Percentiles rank a stretch among this genome's conserved stretches.
These are phyloP conservation scores for Pomatostomus ruficeps DNA, from an alignment of 2,113 vertebrate genomes.

Conservation along the genomic window DNA sequence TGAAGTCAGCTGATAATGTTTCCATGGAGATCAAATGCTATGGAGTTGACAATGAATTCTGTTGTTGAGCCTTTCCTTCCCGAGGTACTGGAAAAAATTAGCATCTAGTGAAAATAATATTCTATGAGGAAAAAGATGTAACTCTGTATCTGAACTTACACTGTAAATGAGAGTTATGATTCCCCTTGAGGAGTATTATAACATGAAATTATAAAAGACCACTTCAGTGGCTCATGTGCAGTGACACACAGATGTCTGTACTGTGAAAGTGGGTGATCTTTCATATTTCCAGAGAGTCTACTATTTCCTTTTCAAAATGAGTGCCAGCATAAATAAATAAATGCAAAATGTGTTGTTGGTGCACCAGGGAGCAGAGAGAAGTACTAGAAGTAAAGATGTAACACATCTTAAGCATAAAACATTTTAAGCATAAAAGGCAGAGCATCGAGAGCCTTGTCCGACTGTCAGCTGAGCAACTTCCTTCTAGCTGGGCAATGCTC, in stretches of 20 bases:
- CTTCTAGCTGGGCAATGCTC: background rate
- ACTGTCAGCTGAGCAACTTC: background rate
- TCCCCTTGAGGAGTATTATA: background rate
- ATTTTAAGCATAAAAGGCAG: background rate
- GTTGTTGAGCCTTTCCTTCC: background rate
- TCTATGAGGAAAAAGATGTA: background rate
- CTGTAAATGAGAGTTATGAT: background rate
- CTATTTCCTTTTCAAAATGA: background rate
- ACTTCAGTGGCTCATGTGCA: background rate
- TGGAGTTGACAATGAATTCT: background rate
- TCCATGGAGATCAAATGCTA: slow-evolving; percentile 56
- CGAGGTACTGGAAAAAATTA: background rate
- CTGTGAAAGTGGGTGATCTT: background rate
- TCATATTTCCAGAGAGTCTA: background rate
- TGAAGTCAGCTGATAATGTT: slow-evolving; percentile 46
- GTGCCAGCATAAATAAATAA: background rate
- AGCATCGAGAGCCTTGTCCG: background rate
- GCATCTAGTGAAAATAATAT: background rate
- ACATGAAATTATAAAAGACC: background rate
- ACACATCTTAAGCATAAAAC: no score
- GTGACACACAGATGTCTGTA: background rate
- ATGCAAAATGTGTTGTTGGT: background rate
- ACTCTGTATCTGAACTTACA: background rate
- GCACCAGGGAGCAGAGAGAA: background rate
- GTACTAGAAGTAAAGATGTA: background rate